These are phyloP conservation scores for Illadopsis cleaveri DNA, from an alignment of 2,113 vertebrate species.

Conservation along the genomic window DNA sequence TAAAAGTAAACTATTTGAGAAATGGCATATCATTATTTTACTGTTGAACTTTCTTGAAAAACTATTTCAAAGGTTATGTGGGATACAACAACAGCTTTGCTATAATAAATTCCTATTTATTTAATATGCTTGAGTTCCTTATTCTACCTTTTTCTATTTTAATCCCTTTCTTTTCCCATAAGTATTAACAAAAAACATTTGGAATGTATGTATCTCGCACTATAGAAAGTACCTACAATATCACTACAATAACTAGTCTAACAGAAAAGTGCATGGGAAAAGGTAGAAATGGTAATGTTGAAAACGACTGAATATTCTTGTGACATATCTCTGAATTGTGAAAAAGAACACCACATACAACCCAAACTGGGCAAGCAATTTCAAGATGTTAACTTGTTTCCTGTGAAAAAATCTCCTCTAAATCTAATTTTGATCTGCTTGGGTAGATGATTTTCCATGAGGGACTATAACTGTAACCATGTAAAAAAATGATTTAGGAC, in stretches of 20 bases:
- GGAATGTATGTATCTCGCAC: not conserved
- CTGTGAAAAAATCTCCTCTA: slow-evolving; percentile 34
- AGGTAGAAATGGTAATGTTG: not conserved
- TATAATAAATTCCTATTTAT: not conserved
- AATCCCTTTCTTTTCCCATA: not conserved
- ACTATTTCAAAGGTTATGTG: not conserved
- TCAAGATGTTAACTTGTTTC: slow-evolving; percentile 16
- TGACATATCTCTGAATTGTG: not conserved
- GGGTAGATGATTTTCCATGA: not conserved
- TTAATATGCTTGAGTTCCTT: not conserved
- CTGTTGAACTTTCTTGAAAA: not conserved
- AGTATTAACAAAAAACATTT: not conserved
- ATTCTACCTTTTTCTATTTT: not conserved
- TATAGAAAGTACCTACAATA: not conserved
- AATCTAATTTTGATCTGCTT: not conserved
- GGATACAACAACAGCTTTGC: not conserved
- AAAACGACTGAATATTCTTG: not conserved
- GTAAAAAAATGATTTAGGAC: not conserved
- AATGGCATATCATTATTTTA: not conserved
- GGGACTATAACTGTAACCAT: not conserved
- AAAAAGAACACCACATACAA: not conserved
- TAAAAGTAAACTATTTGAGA: not conserved
- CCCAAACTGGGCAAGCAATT: not conserved
- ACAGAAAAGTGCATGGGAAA: slow-evolving; percentile 20
- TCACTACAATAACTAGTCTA: not conserved